Evolutionary conservation across 2,113 vertebrate species (phyloP).

Genomic region (Calidris pugnax): DNA sequence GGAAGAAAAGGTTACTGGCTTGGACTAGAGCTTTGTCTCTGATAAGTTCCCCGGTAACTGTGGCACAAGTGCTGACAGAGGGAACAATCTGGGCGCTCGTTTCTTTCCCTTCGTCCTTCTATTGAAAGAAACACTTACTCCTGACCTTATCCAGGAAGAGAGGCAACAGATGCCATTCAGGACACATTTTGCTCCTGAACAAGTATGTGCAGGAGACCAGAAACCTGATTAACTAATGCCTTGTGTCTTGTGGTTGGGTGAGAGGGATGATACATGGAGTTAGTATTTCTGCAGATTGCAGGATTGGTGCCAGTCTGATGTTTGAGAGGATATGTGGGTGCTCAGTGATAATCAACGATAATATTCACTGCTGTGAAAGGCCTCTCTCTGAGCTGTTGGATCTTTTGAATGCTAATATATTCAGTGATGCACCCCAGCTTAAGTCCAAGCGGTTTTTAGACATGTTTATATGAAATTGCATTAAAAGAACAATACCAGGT

Average conservation of each 20-base stretch:
- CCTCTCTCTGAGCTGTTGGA: neutral
- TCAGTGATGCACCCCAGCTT: neutral
- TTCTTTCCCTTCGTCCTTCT: neutral
- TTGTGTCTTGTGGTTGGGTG: neutral
- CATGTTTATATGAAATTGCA: neutral
- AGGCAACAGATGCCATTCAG: neutral
- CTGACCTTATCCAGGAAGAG: neutral
- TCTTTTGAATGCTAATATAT: neutral
- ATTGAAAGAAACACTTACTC: neutral
- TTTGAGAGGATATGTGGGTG: neutral
- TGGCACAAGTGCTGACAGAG: neutral
- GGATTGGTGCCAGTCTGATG: neutral
- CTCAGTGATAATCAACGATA: neutral
- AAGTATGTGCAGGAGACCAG: neutral
- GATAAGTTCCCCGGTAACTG: fast-evolving
- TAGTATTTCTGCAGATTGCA: neutral
- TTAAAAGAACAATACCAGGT: neutral
- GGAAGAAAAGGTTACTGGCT: neutral
- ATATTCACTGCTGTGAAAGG: neutral
- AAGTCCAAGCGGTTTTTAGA: neutral
- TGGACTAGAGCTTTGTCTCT: neutral
- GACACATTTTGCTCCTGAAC: neutral
- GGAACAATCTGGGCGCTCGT: neutral
- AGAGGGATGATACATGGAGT: neutral
- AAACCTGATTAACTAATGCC: neutral